Base-by-base conservation (phyloP, 35 echinoderm and acorn worm species). In the Chiridota heheva region DNA sequence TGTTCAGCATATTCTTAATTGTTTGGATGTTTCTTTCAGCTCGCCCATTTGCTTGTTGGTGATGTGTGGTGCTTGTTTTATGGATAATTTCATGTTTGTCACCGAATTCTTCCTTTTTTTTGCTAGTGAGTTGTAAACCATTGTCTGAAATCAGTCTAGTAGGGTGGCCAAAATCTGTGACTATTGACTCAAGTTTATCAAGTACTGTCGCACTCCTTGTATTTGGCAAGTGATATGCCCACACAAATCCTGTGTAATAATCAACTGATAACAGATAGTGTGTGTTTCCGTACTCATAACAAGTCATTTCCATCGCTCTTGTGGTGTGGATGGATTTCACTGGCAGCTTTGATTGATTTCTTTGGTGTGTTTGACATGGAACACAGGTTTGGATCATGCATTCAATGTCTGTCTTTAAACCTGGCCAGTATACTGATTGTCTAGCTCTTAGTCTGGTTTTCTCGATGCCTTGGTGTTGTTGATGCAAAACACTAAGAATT, bases 1-100 rank as follows among this genome's bases (percentile, higher is more conserved):
- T 81, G 28, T 81, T 66, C 12, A 81, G 35, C 77, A 81, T 81
- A 16, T 81, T 62, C 59, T 81, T 81, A 32, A 81, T 37, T 12
- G 58, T 64, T 63, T 81, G 77, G 36, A 81, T 65, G 58, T 81
- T 81, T 34, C 59, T 40, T 42, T 81, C 59, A 20, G 77, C 77
- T 8, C 58, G 12, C 35, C 77, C 77, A 18, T 81, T 81, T 3
- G 58, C 77, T 44, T 81, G 77, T 66, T 81, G 77, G 60, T 67
- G 77, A 40, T 81, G 59, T 29, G 75, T 47, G 20, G 75, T 34
- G 38, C 57, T 79, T 3, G 75, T 79, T 35, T 61, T 43, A 27
- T 79, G 48, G 51, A 7, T 79, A 6, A 79, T 79, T 20, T 62
- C 75, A 35, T 62, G 75, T 79, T 15, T 62, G 13, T 79, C 35